Evolutionary conservation across 2,797 vertebrate genomes (phyloP).

Genomic region (Chanos chanos): DNA sequence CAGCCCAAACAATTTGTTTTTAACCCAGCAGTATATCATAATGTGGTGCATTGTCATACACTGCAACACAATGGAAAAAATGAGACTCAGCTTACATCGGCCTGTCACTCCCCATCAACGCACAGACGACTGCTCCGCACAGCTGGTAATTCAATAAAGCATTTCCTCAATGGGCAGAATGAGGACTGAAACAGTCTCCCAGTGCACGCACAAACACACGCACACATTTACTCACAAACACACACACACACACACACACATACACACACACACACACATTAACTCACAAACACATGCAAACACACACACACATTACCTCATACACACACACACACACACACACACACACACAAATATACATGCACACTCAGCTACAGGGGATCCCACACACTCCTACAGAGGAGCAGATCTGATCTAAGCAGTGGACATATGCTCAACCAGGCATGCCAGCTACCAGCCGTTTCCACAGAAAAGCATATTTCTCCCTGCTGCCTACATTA

Average conservation of each 20-base stretch:
- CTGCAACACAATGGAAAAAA: slow-evolving; percentile 22
- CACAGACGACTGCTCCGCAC: slow-evolving; percentile 8
- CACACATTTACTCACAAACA: background rate
- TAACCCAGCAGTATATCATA: background rate
- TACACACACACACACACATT: too few species aligned
- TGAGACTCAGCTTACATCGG: slow-evolving; percentile 24
- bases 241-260: background rate
- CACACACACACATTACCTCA: slow-evolving; percentile 6
- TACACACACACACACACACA: slow-evolving; percentile 7
- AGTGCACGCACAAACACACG: background rate
- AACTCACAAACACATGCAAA: too few species aligned
- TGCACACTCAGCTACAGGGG: slow-evolving; percentile 3
- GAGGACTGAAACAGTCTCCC: slow-evolving; percentile 1
- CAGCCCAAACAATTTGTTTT: background rate
- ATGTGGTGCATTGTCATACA: slow-evolving; percentile 16
- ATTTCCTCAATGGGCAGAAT: slow-evolving; percentile 32
- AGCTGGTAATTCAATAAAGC: slow-evolving; percentile 42
- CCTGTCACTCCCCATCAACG: slow-evolving; percentile 37
- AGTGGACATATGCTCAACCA: slow-evolving; percentile 47
- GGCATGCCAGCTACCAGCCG: slow-evolving; percentile 37
- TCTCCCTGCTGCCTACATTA: background rate
- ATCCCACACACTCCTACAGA: slow-evolving; percentile 5
- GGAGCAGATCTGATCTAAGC: slow-evolving; percentile 42
- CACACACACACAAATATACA: background rate
- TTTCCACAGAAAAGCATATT: slow-evolving; percentile 4